These are phyloP conservation scores for Hoplostethus mediterraneus DNA, from an alignment of 2,797 vertebrate species.

Conservation along the genomic window DNA sequence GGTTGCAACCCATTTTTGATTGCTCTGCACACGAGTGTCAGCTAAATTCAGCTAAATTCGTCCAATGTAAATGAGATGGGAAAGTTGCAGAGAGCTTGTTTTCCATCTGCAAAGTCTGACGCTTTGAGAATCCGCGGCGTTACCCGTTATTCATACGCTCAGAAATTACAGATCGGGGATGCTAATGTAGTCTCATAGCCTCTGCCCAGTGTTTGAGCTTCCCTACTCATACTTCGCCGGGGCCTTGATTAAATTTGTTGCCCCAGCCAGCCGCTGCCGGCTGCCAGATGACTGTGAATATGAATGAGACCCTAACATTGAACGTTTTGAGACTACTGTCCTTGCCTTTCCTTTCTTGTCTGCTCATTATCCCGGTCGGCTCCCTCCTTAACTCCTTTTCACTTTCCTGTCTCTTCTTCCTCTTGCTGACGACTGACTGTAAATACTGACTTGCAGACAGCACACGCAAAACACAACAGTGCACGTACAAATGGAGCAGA, in stretches of 20 bases:
- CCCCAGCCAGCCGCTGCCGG: constrained; percentile 49
- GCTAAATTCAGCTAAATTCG: constrained; percentile 32
- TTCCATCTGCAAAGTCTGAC: constrained; percentile 17
- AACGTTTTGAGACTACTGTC: constrained; percentile 62
- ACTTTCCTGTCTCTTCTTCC: constrained; percentile 29
- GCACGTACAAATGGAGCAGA: constrained; percentile 32
- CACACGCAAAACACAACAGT: constrained; percentile 26
- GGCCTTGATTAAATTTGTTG: constrained; percentile 77
- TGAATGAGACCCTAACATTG: constrained; percentile 72
- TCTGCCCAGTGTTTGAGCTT: constrained; percentile 58
- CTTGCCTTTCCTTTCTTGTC: constrained; percentile 71
- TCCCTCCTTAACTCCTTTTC: constrained; percentile 58
- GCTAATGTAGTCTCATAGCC: constrained; percentile 61
- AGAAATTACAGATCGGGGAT: constrained; percentile 55
- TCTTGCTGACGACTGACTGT: constrained; percentile 20
- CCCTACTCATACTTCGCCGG: constrained; percentile 46
- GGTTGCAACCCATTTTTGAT: background rate
- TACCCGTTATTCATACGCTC: constrained; percentile 53
- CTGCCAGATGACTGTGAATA: constrained; percentile 75
- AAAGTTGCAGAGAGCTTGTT: constrained; percentile 20
- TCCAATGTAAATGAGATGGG: constrained; percentile 50
- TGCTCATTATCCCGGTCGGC: constrained; percentile 69
- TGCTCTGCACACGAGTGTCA: constrained; percentile 16
- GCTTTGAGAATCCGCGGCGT: constrained; percentile 30
- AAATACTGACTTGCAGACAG: constrained; percentile 37